A percentile compares a stretch with the other conserved stretches of the same genome.
These are phyloP conservation scores for Chelidonichthys spinosus DNA, from an alignment of 2,797 vertebrate species.

Conservation along the genomic window DNA sequence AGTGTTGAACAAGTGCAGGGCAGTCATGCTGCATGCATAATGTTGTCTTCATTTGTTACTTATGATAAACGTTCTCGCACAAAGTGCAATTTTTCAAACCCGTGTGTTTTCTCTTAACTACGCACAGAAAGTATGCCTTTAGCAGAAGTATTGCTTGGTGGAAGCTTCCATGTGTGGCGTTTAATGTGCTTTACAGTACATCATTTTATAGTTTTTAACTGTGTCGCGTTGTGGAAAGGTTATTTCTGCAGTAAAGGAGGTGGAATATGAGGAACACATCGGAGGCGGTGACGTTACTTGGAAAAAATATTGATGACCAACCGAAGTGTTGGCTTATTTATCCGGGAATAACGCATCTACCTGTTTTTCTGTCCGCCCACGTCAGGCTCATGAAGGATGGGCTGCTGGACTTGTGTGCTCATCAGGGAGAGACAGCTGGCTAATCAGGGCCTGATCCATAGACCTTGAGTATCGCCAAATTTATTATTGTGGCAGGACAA, in stretches of 20 bases:
- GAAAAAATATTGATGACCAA: constrained; percentile 31
- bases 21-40: constrained; percentile 82
- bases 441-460: constrained; percentile 87
- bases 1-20: constrained; percentile 78
- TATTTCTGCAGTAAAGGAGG: constrained; percentile 15
- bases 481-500: constrained; percentile 91
- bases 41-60: constrained; percentile 83
- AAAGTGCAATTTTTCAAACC: constrained; percentile 71
- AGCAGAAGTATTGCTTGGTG: constrained; percentile 41
- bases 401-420: constrained; percentile 69
- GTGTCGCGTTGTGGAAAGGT: constrained; percentile 12
- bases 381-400: constrained; percentile 82
- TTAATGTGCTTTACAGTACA: constrained; percentile 14
- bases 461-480: constrained; percentile 84
- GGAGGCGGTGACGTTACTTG: constrained; percentile 2
- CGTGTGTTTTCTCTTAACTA: constrained; percentile 37
- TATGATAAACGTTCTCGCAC: constrained; percentile 78
- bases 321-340: constrained; percentile 59
- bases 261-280: constrained; percentile 1
- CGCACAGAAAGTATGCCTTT: constrained; percentile 45
- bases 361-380: constrained; percentile 85
- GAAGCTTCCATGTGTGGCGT: constrained; percentile 44
- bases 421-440: constrained; percentile 85
- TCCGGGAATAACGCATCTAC: constrained; percentile 61
- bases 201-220: constrained; percentile 17